These are phyloP conservation scores for Catagonus wagneri DNA, from an alignment of 2,113 vertebrate genomes.

Conservation along the genomic window DNA sequence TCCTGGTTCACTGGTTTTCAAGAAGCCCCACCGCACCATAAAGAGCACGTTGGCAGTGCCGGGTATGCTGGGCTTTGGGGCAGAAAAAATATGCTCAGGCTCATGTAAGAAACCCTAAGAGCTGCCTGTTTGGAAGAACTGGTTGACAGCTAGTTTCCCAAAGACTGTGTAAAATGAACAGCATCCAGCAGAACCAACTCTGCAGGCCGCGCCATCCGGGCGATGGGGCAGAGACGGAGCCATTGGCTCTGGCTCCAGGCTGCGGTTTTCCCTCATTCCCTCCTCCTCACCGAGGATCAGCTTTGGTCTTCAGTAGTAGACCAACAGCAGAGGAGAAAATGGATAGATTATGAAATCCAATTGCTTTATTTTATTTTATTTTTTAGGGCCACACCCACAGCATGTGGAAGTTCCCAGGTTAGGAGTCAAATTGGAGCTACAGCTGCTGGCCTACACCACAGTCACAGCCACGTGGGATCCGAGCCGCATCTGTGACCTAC, in stretches of 20 bases:
- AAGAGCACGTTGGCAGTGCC: fast-evolving
- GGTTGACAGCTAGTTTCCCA: not conserved
- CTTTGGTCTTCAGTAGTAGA: not conserved
- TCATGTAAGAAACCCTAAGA: not conserved
- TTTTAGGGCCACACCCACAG: too few species aligned
- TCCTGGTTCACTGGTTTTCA: not conserved
- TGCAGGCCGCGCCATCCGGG: not conserved
- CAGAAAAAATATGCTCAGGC: not conserved
- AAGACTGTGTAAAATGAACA: not conserved
- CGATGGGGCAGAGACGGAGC: fast-evolving
- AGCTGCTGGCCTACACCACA: too few species aligned
- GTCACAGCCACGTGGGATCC: too few species aligned
- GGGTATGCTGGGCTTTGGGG: not conserved
- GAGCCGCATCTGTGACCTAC: too few species aligned
- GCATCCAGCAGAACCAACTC: not conserved
- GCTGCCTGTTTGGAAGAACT: not conserved
- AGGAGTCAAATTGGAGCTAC: too few species aligned
- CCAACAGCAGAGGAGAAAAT: not conserved
- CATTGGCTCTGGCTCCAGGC: not conserved
- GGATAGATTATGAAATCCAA: not conserved
- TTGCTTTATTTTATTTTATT: not conserved
- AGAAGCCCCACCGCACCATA: not conserved
- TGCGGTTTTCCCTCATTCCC: fast-evolving
- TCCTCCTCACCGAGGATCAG: not conserved
- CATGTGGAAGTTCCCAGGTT: too few species aligned